A percentile compares a stretch with the other conserved stretches of the same genome.
phyloP scores from a whole-genome alignment of 2,797 vertebrate genomes.

The Gymnodraco acuticeps region DNA sequence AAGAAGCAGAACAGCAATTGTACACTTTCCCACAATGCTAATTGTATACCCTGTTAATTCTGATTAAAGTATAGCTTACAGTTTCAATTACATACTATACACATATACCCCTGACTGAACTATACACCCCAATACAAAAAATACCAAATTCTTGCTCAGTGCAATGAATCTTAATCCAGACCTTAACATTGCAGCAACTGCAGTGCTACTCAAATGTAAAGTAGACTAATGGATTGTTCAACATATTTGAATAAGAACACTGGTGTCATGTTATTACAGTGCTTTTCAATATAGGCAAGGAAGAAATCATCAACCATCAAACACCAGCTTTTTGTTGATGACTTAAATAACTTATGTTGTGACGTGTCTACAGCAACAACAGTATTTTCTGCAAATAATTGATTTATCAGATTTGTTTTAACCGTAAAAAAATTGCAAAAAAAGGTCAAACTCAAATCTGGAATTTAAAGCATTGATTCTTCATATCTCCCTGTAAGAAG shows the following conservation, averaged over 20 bases:
- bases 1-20: neutral
- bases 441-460: neutral
- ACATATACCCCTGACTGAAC: too few species aligned
- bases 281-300: neutral
- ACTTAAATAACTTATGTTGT: neutral
- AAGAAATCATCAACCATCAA: neutral
- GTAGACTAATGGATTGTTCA: neutral
- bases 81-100: neutral
- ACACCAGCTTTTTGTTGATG: neutral
- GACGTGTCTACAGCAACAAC: neutral
- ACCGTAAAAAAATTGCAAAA: neutral
- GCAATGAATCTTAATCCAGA: neutral
- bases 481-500: neutral
- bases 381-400: neutral
- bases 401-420: neutral
- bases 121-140: too few species aligned
- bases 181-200: too few species aligned
- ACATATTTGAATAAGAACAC: neutral
- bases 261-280: neutral
- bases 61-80: neutral
- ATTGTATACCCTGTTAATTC: too few species aligned
- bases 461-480: neutral
- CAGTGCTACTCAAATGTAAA: neutral
- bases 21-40: neutral
- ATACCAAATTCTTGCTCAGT: neutral